These are phyloP conservation scores for Apomyelois bistriatella DNA, from an alignment of 2,888 invertebrate species.

Conservation along the genomic window DNA sequence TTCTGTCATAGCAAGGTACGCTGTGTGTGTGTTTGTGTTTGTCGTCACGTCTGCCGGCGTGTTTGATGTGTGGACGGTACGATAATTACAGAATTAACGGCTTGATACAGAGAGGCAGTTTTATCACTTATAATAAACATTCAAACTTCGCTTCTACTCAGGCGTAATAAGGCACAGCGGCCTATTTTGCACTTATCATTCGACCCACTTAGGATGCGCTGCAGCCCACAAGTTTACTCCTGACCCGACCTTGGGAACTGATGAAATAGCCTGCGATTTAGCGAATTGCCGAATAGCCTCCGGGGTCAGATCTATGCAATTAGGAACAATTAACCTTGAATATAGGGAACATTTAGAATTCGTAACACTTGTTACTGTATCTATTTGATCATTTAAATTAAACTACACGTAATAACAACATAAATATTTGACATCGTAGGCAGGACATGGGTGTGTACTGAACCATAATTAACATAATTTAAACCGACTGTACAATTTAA, in stretches of 20 bases:
- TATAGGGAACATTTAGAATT: not conserved
- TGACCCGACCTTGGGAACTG: slow-evolving; percentile 43
- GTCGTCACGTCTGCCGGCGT: slow-evolving; percentile 42
- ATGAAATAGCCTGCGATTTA: slow-evolving; percentile 41
- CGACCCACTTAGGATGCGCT: slow-evolving; percentile 40
- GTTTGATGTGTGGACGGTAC: slow-evolving; percentile 56
- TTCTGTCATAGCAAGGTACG: slow-evolving; percentile 25
- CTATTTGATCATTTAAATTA: not conserved
- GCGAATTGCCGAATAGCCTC: slow-evolving; percentile 44
- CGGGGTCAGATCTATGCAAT: slow-evolving; percentile 40
- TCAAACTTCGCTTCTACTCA: not conserved
- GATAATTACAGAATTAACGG: slow-evolving; percentile 67
- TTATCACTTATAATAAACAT: slow-evolving; percentile 57
- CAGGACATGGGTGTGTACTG: not conserved
- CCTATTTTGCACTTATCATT: slow-evolving; percentile 23
- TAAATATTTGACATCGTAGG: not conserved
- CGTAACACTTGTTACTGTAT: not conserved
- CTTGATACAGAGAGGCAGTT: slow-evolving; percentile 53
- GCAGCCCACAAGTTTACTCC: slow-evolving; percentile 12
- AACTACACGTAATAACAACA: not conserved
- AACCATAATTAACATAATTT: slow-evolving; percentile 1
- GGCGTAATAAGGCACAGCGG: not conserved
- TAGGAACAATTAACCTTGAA: slow-evolving; percentile 20
- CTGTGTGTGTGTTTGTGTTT: slow-evolving; percentile 38
- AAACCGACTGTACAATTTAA: not conserved